Percentiles rank a stretch among this genome's conserved stretches.
Conservation (phyloP, 2,888 invertebrate genomes). For the Campopleginae sp. region DNA sequence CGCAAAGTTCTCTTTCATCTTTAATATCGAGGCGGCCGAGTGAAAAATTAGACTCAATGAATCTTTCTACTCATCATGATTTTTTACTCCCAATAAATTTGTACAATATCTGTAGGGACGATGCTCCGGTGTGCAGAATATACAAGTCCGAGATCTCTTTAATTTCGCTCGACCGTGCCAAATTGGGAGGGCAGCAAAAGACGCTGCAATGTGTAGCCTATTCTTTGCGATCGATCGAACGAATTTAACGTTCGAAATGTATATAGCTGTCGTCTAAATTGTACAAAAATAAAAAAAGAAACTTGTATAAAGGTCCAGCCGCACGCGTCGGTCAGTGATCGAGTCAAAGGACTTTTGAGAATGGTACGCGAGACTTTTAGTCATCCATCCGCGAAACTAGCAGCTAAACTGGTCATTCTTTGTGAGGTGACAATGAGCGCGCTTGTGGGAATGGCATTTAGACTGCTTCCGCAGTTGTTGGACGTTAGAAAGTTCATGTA, state of each 20-base stretch:
- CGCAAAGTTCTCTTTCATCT: neutral
- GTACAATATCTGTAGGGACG: neutral
- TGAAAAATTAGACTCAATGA: slow-evolving; percentile 32
- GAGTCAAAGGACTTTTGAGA: slow-evolving; percentile 52
- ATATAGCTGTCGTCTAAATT: slow-evolving; percentile 10
- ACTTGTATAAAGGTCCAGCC: slow-evolving; percentile 49
- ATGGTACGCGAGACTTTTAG: slow-evolving; percentile 50
- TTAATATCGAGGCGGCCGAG: slow-evolving; percentile 13
- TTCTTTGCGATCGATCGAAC: slow-evolving; percentile 36
- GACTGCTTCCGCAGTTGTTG: slow-evolving; percentile 31
- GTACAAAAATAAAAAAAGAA: slow-evolving; percentile 50
- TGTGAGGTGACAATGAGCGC: slow-evolving; percentile 65
- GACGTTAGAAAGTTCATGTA: slow-evolving; percentile 65
- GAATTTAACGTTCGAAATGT: slow-evolving; percentile 4
- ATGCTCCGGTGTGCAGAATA: slow-evolving; percentile 20
- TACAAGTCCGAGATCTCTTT: slow-evolving; percentile 13
- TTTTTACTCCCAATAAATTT: slow-evolving; percentile 17
- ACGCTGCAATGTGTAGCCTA: slow-evolving; percentile 44
- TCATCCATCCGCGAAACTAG: slow-evolving; percentile 66
- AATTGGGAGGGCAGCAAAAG: slow-evolving; percentile 32
- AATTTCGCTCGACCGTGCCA: slow-evolving; percentile 12
- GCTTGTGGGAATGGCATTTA: slow-evolving; percentile 33
- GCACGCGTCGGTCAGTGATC: slow-evolving; percentile 59
- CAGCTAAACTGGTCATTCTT: slow-evolving; percentile 63
- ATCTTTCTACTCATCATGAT: slow-evolving; percentile 8